Conservation (phyloP, 2,797 vertebrate genomes). For the Thamnophis elegans region DNA sequence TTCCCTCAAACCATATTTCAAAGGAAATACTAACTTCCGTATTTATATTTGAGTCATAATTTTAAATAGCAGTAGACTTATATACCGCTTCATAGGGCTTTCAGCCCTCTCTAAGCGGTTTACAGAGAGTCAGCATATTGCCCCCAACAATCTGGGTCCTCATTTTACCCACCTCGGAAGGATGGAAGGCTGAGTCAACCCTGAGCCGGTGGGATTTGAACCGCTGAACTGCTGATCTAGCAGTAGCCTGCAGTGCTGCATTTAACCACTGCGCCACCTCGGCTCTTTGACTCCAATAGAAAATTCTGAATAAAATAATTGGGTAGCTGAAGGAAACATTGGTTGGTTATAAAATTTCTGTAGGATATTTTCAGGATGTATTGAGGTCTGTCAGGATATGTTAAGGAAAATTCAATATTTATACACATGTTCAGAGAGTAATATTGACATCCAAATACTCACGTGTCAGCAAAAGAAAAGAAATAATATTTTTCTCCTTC, state of each 20-base stretch:
- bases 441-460: constrained; percentile 15
- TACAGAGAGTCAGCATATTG: too few species aligned
- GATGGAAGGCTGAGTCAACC: too few species aligned
- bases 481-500: constrained; percentile 20
- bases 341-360: constrained; percentile 45
- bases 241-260: too few species aligned
- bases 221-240: too few species aligned
- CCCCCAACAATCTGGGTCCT: too few species aligned
- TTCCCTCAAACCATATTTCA: constrained; percentile 41
- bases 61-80: too few species aligned
- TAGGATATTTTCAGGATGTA: constrained; percentile 45
- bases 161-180: too few species aligned
- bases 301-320: constrained; percentile 20
- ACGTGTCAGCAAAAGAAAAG: constrained; percentile 38
- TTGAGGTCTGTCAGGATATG: constrained; percentile 33
- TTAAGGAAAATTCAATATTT: constrained; percentile 41
- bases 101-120: too few species aligned
- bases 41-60: constrained; percentile 24
- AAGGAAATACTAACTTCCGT: constrained; percentile 40
- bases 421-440: constrained; percentile 20
- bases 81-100: too few species aligned
- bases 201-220: too few species aligned
- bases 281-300: not conserved
- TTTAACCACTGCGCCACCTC: too few species aligned
- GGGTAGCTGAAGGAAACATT: constrained; percentile 26